These are phyloP conservation scores for Palythoa grandis DNA, from an alignment of 92 coral and sea anemone species.

Conservation along the genomic window DNA sequence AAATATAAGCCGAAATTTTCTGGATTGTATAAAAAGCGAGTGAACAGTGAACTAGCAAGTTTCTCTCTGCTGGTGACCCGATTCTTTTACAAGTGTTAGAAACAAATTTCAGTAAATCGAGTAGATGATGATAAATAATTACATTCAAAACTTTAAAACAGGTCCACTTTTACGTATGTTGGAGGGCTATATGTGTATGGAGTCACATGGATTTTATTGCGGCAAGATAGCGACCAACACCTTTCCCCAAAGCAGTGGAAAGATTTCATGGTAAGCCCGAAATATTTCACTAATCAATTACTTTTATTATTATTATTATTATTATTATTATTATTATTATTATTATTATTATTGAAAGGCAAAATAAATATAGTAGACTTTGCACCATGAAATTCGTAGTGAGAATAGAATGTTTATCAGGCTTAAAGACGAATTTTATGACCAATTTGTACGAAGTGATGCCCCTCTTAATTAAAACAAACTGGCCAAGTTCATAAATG, in stretches of 20 bases:
- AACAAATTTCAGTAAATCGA: background rate
- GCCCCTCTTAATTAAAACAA: too few relatives aligned
- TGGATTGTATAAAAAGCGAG: too few relatives aligned
- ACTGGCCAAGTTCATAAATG: too few relatives aligned
- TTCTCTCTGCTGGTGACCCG: too few relatives aligned
- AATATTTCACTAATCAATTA: background rate
- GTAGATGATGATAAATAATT: background rate
- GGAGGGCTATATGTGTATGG: constrained; percentile 79
- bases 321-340: background rate
- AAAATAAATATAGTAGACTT: too few relatives aligned
- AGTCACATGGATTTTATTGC: constrained; percentile 70
- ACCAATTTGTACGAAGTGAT: too few relatives aligned
- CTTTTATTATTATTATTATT: background rate
- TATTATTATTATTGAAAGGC: too few relatives aligned
- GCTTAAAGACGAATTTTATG: too few relatives aligned
- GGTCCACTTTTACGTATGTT: constrained; percentile 75
- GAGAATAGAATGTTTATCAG: too few relatives aligned
- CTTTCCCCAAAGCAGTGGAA: constrained; percentile 69
- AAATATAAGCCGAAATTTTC: too few relatives aligned
- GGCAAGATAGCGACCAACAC: constrained; percentile 49
- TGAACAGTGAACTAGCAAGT: too few relatives aligned
- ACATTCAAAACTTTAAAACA: constrained; percentile 14
- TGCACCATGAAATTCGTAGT: too few relatives aligned
- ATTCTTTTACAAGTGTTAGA: background rate
- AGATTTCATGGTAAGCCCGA: constrained; percentile 70